Evolutionary conservation across 2,113 vertebrate species (phyloP), one percentile per base, ranked within the genome.

Genomic region (Passer domesticus): DNA sequence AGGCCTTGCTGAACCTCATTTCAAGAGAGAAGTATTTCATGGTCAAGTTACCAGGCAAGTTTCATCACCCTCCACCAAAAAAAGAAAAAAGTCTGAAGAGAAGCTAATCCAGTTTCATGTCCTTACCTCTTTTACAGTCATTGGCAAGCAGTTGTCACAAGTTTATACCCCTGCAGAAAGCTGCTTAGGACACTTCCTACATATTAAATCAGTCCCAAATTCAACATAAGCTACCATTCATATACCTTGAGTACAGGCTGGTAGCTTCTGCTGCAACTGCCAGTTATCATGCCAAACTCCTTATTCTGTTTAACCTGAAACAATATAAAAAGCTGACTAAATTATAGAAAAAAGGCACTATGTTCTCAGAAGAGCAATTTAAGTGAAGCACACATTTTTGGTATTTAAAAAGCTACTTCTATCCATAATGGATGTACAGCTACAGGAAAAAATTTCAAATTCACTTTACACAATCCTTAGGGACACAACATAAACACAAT

Each of bases 181-280:
- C 80, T 91, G 60, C 67, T 95, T 31, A 90, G 56, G 46, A 96
- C 79, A 89, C 35, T 68, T 86, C 63, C 80, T 67, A 90, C 24
- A 6, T 25, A 89, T 52, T 74, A 74, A 59, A 75, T 67, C 79
- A 67, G 24, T 24, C 50, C 15, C 15, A 63, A 90, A 90, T 50
- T 72, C 55, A 70, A 74, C 83, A 86, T 37, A 77, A 95, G 24
- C 81, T 64, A 47, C 55, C 47, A 77, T 20, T 91, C 41, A 31
- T 18, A 82, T 20, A 92, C 66, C 62, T 78, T 55, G 19, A 78
- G 10, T 19, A 74, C 17, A 41, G 30, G 15, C 31, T n/a, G n/a
- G 47, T 7, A 89, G 58, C 62, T 84, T 25, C 75, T 69, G 59
- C 76, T 83, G 55, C 64, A 77, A 55, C 69, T 56, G 33, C 15